phyloP scores from a whole-genome alignment of 2,797 vertebrate species.

The Mormyrops boulengeri region DNA sequence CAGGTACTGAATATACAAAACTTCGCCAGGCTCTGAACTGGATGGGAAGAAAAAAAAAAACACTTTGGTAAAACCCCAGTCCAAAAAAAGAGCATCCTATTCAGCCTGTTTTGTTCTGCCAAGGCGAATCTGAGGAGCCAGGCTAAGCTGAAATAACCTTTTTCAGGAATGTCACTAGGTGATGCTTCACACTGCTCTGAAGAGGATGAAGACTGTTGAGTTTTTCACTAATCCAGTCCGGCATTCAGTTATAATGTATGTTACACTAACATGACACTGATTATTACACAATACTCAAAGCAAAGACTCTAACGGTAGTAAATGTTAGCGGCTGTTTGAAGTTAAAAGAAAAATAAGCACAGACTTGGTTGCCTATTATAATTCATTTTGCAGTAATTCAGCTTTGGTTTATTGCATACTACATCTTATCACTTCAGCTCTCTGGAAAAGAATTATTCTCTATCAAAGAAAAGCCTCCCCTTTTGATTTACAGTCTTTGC shows the following conservation, averaged over 20 bases:
- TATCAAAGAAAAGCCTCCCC: background rate
- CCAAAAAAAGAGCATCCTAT: constrained; percentile 11
- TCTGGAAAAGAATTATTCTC: background rate
- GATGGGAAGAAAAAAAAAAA: constrained; percentile 29
- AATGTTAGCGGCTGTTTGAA: background rate
- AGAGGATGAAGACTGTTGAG: constrained; percentile 10
- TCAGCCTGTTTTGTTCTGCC: constrained; percentile 28
- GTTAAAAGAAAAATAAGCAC: constrained; percentile 6
- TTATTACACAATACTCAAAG: background rate
- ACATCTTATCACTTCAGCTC: background rate
- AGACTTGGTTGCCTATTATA: background rate
- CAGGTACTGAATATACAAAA: constrained; percentile 46
- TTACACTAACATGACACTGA: constrained; percentile 1
- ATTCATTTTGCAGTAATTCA: background rate
- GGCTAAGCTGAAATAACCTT: constrained; percentile 31
- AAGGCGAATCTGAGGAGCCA: constrained; percentile 27
- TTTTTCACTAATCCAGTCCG: background rate
- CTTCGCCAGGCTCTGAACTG: constrained; percentile 33
- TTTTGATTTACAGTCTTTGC: background rate
- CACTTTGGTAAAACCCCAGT: constrained; percentile 31
- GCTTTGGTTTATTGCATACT: background rate
- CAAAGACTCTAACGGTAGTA: background rate
- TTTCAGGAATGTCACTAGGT: constrained; percentile 26
- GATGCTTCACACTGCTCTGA: constrained; percentile 18
- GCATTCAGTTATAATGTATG: background rate